These are phyloP conservation scores for Chymomyza procnemis DNA, from an alignment of 2,888 invertebrate genomes.

Conservation along the genomic window DNA sequence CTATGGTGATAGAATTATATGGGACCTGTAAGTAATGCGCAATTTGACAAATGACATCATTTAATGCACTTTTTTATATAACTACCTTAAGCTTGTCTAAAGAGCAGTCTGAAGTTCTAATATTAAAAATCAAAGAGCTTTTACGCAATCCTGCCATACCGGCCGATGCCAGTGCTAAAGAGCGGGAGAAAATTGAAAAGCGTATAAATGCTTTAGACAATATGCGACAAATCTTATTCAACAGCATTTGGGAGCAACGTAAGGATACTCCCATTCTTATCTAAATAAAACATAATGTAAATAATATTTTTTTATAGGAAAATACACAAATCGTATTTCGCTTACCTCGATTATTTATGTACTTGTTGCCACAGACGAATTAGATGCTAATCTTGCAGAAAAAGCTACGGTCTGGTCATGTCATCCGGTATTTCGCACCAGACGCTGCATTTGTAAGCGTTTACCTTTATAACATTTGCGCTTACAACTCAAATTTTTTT, in stretches of 20 bases:
- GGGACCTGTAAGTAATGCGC: slow-evolving; percentile 57
- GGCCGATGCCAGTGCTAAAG: slow-evolving; percentile 12
- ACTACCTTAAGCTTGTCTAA: slow-evolving; percentile 45
- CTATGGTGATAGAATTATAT: slow-evolving; percentile 53
- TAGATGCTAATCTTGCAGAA: slow-evolving; percentile 34
- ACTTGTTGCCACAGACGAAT: slow-evolving; percentile 56
- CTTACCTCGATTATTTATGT: slow-evolving; percentile 73
- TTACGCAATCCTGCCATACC: slow-evolving; percentile 51
- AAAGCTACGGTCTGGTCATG: slow-evolving; percentile 52
- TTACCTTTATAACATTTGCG: not conserved
- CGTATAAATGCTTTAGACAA: slow-evolving; percentile 8
- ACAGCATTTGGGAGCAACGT: slow-evolving; percentile 74
- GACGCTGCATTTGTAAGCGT: slow-evolving; percentile 73
- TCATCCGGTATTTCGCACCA: slow-evolving; percentile 73
- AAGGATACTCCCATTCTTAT: slow-evolving; percentile 28
- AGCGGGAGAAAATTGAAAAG: not conserved
- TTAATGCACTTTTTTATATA: not conserved
- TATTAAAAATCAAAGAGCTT: slow-evolving; percentile 51
- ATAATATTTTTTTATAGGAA: slow-evolving; percentile 53
- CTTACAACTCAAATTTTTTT: not conserved
- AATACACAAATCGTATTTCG: slow-evolving; percentile 71
- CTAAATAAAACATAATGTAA: not conserved
- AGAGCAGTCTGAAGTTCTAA: slow-evolving; percentile 39
- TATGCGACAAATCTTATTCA: slow-evolving; percentile 50
- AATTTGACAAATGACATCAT: not conserved